phyloP scores from a whole-genome alignment of 2,888 invertebrate genomes.

The Drosophila mimica region DNA sequence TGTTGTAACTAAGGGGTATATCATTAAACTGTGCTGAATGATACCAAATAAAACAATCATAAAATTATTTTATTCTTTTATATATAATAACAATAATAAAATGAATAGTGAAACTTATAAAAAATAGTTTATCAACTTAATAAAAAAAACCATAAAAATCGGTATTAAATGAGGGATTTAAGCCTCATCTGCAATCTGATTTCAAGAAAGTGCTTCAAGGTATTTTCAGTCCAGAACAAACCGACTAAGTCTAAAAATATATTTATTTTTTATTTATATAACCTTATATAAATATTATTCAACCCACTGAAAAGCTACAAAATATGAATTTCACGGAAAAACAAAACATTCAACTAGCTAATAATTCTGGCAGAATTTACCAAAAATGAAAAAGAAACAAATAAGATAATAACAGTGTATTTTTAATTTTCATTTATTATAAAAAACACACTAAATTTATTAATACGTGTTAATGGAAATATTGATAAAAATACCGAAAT shows the following conservation, averaged over 20 bases:
- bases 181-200: not conserved
- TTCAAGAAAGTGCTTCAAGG: not conserved
- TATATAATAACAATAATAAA: not conserved
- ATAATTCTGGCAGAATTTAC: not conserved
- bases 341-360: not conserved
- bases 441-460: not conserved
- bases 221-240: not conserved
- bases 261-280: not conserved
- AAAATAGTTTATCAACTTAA: not conserved
- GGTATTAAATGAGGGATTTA: not conserved
- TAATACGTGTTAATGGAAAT: not conserved
- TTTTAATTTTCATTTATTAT: not conserved
- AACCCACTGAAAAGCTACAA: not conserved
- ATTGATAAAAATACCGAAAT: not conserved
- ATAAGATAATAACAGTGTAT: not conserved
- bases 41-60: not conserved
- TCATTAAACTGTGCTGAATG: conserved; percentile 6
- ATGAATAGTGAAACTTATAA: not conserved
- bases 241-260: not conserved
- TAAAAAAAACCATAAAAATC: not conserved
- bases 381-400: no score
- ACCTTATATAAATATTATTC: not conserved
- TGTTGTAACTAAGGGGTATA: not conserved
- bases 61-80: not conserved
- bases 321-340: not conserved